Evolutionary conservation across 2,888 invertebrate species (phyloP).

Genomic region (Idaea aversata): DNA sequence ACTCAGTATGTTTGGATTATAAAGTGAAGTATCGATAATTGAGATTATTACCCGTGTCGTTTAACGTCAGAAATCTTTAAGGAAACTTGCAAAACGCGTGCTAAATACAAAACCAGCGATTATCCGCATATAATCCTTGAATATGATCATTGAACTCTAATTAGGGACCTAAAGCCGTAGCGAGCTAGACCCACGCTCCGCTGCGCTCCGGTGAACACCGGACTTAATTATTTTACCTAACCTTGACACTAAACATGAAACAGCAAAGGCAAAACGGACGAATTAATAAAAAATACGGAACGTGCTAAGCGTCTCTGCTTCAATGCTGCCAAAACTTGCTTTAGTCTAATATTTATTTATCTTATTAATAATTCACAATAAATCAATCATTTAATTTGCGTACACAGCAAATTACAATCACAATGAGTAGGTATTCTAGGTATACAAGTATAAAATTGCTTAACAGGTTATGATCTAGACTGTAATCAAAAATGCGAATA

Average conservation of each 20-base stretch:
- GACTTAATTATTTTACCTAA: conserved; percentile 12
- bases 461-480: too few species aligned
- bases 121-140: conserved; percentile 8
- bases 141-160: conserved; percentile 18
- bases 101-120: neutral
- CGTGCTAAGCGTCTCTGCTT: too few species aligned
- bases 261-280: neutral
- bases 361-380: too few species aligned
- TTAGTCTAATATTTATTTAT: too few species aligned
- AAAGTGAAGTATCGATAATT: too few species aligned
- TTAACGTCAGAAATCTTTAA: neutral
- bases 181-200: conserved; percentile 13
- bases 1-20: too few species aligned
- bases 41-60: neutral
- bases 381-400: too few species aligned
- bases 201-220: conserved; percentile 12
- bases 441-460: too few species aligned
- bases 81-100: neutral
- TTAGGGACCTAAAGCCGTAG: conserved; percentile 5
- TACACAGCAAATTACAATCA: too few species aligned
- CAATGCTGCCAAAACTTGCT: too few species aligned
- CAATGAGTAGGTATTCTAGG: too few species aligned
- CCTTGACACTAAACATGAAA: conserved; percentile 1
- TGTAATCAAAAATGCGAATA: too few species aligned
- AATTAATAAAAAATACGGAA: neutral